Conservation (phyloP, 1,140 invertebrate species). For the Saccostrea echinata region DNA sequence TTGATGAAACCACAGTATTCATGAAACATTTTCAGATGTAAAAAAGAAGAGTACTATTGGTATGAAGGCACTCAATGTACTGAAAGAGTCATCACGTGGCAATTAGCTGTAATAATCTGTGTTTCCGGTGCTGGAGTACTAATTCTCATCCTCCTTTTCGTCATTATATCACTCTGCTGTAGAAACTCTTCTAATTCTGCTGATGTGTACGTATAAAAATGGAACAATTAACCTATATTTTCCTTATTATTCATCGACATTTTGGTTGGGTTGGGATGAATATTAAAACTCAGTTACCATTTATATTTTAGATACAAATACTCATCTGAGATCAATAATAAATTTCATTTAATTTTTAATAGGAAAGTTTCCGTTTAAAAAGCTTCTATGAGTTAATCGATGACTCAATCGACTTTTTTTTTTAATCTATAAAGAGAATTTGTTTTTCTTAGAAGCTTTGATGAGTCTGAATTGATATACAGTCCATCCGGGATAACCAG, state of each 20-base stretch:
- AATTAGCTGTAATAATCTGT: constrained; percentile 7
- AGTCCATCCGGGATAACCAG: not conserved
- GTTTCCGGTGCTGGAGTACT: not conserved
- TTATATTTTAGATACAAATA: too few species aligned
- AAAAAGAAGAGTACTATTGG: not conserved
- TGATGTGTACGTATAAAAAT: not conserved
- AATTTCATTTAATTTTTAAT: too few species aligned
- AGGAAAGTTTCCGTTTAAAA: too few species aligned
- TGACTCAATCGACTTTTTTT: too few species aligned
- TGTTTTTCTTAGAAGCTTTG: not conserved
- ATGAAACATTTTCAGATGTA: not conserved
- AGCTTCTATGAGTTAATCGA: too few species aligned
- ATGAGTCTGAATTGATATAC: constrained; percentile 11
- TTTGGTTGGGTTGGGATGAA: too few species aligned
- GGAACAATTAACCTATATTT: too few species aligned
- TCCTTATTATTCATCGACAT: too few species aligned
- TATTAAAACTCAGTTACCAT: too few species aligned
- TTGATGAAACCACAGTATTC: too few species aligned
- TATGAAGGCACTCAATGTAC: not conserved
- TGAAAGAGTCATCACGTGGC: not conserved
- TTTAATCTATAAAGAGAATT: not conserved
- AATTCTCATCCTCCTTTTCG: not conserved
- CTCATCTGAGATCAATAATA: too few species aligned
- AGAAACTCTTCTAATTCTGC: not conserved
- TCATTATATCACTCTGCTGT: not conserved